Base-by-base conservation (phyloP, 2,888 invertebrate species). In the Geophilus truncorum region DNA sequence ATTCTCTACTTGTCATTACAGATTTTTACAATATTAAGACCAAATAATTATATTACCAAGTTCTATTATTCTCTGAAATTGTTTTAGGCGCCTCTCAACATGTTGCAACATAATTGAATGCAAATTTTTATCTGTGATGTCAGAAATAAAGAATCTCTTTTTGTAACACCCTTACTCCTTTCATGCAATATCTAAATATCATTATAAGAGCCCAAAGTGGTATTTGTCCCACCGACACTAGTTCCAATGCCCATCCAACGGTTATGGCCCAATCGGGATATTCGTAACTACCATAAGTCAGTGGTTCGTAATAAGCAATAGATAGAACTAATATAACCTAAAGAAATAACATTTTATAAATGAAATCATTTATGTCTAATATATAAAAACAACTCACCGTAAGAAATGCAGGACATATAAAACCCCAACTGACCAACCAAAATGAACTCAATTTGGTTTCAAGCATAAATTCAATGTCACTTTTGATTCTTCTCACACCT, bases 341-440 rank as follows among this genome's bases (percentile, higher is more conserved):
- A n/a, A 32, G 7, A 21, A 51, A 81, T 25, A 75, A 9, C 32
- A 62, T 70, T 34, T 70, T 28, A 40, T 62, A 75, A 75, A 6
- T n/a, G n/a, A n/a, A n/a, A n/a, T n/a, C n/a, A n/a, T n/a, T n/a
- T n/a, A n/a, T n/a, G n/a, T n/a, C n/a, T n/a, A n/a, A n/a, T n/a
- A n/a, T n/a, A n/a, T n/a, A n/a, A n/a, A n/a, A n/a, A n/a, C n/a
- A 18, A 81, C 75, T 62, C 80, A 82, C 82, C 84, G 87, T 86
- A 51, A 86, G 84, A 15, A 87, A 85, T 0, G 88, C 84, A 0
- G 89, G 89, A 10, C 87, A 84, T 36, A 86, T 84, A 40, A 88
- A 82, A 3, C 85, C 84, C 89, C 89, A 89, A 51, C 87, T 87
- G 51, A 87, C 84, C 79, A 86, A 85, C 88, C 88, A 89, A 83